Conservation (phyloP, 2,888 invertebrate species). For the Tipula helvola region DNA sequence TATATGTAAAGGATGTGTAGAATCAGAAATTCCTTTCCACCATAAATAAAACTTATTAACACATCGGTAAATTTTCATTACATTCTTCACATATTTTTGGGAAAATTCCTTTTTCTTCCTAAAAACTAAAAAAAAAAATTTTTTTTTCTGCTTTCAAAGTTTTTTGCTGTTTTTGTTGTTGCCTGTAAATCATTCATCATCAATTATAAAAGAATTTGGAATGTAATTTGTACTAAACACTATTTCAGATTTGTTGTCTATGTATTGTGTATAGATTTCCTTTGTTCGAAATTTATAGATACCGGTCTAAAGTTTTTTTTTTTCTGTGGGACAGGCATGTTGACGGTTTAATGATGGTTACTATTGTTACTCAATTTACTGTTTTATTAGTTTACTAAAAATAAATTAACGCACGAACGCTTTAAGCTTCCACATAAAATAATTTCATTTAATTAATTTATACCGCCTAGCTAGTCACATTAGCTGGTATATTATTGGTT, state of each 20-base stretch:
- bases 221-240: not conserved
- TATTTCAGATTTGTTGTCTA: not conserved
- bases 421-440: too few species aligned
- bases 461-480: too few species aligned
- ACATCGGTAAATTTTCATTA: not conserved
- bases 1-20: not conserved
- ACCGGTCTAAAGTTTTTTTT: too few species aligned
- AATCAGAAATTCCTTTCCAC: not conserved
- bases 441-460: too few species aligned
- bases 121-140: not conserved
- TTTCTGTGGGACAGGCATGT: too few species aligned
- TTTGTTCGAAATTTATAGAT: too few species aligned
- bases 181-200: not conserved
- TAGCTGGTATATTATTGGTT: too few species aligned
- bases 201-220: not conserved
- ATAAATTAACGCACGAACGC: too few species aligned
- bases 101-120: not conserved
- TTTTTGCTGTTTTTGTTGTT: not conserved
- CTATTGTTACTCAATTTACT: too few species aligned
- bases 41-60: constrained; percentile 4
- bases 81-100: not conserved
- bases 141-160: not conserved
- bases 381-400: too few species aligned
- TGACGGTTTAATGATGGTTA: too few species aligned
- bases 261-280: too few species aligned